Conservation (phyloP, 2,113 vertebrate genomes). For the Bufo bufo region DNA sequence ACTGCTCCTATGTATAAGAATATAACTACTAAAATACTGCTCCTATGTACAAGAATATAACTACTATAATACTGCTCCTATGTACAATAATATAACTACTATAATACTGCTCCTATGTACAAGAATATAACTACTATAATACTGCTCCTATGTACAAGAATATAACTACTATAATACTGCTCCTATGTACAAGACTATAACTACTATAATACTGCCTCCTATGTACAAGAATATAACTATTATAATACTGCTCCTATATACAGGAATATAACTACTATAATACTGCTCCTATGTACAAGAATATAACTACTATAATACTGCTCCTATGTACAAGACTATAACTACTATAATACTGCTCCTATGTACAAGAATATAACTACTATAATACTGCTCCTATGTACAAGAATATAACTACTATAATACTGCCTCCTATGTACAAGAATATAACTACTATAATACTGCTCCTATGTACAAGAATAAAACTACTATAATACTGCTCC, state of each 20-base stretch:
- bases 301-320: background rate
- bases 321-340: background rate
- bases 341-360: background rate
- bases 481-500: background rate
- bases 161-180: no score
- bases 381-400: slow-evolving; percentile 1
- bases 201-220: background rate
- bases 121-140: background rate
- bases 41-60: slow-evolving; percentile 6
- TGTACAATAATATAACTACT: background rate
- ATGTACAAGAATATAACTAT: background rate
- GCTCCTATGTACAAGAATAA: background rate
- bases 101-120: background rate
- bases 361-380: background rate
- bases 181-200: background rate
- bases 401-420: background rate
- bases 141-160: background rate
- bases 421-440: background rate
- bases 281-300: background rate
- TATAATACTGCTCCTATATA: background rate
- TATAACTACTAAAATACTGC: background rate
- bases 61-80: background rate
- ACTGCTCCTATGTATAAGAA: background rate
- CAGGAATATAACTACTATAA: background rate
- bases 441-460: background rate